Evolutionary conservation across 2,888 invertebrate species (phyloP), one percentile per base, ranked within the genome.

Genomic region (Danaus chrysippus): DNA sequence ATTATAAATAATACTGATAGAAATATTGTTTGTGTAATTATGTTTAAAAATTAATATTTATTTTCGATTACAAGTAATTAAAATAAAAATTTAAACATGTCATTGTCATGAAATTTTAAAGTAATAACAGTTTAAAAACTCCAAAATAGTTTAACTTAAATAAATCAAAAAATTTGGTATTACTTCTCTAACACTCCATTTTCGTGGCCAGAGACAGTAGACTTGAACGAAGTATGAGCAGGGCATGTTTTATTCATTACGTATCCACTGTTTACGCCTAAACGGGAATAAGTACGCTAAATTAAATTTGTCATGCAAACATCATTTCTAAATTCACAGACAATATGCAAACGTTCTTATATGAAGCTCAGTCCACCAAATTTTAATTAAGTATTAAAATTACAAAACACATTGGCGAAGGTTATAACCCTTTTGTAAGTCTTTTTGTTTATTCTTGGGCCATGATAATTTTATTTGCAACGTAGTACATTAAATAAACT

Each of bases 281-380:
- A 87, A 83, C 83, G 84, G 72, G 75, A 74, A 76, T 79, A 82
- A 83, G 82, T 83, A 82, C 79, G 77, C 82, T 72, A 83, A 87
- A 88, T 87, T 87, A 86, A 87, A 87, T 87, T 87, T 85, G 81
- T 77, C 81, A 83, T 86, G 84, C 86, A 85, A 83, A 86, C 82
- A 81, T 79, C 78, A 80, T 76, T 73, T 75, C 67, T 63, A 67
- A 68, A 64, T 66, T 69, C 68, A 65, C 56, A 62, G 56, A 54
- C 62, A 63, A 71, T 65, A 59, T 41, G 61, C 62, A 58, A 70
- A 66, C 69, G 70, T 70, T 61, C 59, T 42, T 59, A 55, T 43
- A 15, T 46, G 55, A 62, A 42, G 58, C 62, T 58, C 49, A 56
- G 49, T 58, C 54, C 55, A 62, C 59, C 52, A 61, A 59, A 61